A percentile compares a stretch with the other conserved stretches of the same genome.
Evolutionary conservation across 1,140 invertebrate species (phyloP).

Genomic region (Proctacanthus coquilletti): DNA sequence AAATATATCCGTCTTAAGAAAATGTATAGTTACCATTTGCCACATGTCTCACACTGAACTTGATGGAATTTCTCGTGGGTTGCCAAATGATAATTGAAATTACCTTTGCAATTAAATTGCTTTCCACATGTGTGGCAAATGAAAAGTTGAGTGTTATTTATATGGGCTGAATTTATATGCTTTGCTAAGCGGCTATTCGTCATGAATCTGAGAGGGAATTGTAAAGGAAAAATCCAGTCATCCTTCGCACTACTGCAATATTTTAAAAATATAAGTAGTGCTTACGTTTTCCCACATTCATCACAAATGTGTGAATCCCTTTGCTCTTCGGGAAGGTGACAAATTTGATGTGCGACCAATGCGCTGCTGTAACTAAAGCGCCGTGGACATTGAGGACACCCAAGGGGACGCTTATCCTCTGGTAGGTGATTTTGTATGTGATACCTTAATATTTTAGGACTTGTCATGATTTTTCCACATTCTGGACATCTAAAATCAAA

Average conservation of each 20-base stretch:
- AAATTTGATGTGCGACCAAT: constrained; percentile 2
- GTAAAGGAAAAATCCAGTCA: no score
- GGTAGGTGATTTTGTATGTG: constrained; percentile 6
- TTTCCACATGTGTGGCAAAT: constrained; percentile 2
- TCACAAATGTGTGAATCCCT: constrained; percentile 3
- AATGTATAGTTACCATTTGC: constrained; percentile 3
- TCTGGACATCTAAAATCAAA: background rate
- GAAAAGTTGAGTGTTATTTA: background rate
- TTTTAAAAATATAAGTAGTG: background rate
- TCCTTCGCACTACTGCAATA: background rate
- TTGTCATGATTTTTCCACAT: constrained; percentile 4
- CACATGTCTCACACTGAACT: constrained; percentile 3
- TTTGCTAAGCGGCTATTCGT: constrained; percentile 1
- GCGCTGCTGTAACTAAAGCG: constrained; percentile 2
- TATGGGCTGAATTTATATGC: constrained; percentile 2
- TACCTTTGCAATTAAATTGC: constrained; percentile 2
- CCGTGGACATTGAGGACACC: constrained; percentile 4
- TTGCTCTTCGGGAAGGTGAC: constrained; percentile 3
- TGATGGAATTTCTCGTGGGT: constrained; percentile 4
- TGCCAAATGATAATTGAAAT: constrained; percentile 5
- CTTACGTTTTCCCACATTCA: constrained; percentile 5
- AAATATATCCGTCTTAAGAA: no score
- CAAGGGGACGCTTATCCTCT: constrained; percentile 3
- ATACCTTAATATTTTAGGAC: constrained; percentile 6
- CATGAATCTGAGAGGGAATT: background rate